Conservation (phyloP, 2,797 vertebrate genomes). For the Clarias fuscus region DNA sequence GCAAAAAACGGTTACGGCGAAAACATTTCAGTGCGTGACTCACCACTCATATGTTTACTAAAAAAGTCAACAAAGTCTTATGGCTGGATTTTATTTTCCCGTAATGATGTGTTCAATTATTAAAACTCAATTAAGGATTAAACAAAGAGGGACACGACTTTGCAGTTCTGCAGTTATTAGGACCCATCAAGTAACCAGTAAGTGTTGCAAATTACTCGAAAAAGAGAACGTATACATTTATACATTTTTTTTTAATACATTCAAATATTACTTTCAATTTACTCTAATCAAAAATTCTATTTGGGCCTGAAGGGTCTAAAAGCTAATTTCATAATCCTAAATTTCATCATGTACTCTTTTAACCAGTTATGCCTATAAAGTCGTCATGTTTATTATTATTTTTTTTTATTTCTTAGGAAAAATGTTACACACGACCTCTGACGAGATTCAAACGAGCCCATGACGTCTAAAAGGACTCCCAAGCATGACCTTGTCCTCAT, state of each 20-base stretch:
- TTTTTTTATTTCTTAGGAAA: no score
- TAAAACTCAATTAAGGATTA: background rate
- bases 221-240: no score
- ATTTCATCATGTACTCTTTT: background rate
- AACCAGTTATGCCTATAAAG: background rate
- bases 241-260: background rate
- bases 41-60: background rate
- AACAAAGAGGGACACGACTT: background rate
- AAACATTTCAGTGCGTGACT: background rate
- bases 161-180: background rate
- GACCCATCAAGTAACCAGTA: background rate
- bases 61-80: background rate
- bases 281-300: background rate
- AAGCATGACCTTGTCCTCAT: background rate
- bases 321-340: background rate
- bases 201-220: background rate
- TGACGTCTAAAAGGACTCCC: background rate
- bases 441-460: background rate
- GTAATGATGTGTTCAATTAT: background rate
- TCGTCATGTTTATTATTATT: background rate
- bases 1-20: background rate
- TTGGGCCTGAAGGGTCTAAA: background rate
- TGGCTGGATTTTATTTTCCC: background rate
- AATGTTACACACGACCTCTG: no score
- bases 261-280: background rate